Conservation (phyloP, 2,113 vertebrate species). For the Pseudorectes ferrugineus region DNA sequence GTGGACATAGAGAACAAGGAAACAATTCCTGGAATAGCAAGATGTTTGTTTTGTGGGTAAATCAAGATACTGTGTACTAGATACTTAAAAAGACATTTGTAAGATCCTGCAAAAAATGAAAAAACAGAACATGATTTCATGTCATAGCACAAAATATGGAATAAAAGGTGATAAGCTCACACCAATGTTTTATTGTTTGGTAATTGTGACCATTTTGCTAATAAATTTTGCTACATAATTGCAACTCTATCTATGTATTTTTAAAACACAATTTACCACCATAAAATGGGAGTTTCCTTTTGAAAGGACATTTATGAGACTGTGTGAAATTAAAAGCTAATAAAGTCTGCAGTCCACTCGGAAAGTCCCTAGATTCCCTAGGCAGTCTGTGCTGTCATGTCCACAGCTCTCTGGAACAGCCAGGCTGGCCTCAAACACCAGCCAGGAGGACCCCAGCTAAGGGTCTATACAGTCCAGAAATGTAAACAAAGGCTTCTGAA, state of each 20-base stretch:
- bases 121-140: background rate
- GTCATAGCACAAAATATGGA: background rate
- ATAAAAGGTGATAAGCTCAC: background rate
- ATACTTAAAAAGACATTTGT: background rate
- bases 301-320: constrained; percentile 26
- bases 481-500: background rate
- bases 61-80: background rate
- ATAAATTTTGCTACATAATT: background rate
- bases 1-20: background rate
- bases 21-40: background rate
- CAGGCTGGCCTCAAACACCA: background rate
- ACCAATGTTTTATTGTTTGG: background rate
- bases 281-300: constrained; percentile 1
- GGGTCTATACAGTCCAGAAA: background rate
- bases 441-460: background rate
- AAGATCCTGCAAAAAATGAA: background rate
- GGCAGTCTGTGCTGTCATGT: background rate
- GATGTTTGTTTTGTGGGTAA: background rate
- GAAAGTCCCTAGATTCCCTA: background rate
- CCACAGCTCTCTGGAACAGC: background rate
- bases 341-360: background rate
- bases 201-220: background rate
- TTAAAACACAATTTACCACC: constrained; percentile 20
- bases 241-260: background rate
- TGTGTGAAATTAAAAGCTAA: constrained; percentile 43